phyloP scores from a whole-genome alignment of 2,888 invertebrate genomes.

The Subacronicta megacephala region DNA sequence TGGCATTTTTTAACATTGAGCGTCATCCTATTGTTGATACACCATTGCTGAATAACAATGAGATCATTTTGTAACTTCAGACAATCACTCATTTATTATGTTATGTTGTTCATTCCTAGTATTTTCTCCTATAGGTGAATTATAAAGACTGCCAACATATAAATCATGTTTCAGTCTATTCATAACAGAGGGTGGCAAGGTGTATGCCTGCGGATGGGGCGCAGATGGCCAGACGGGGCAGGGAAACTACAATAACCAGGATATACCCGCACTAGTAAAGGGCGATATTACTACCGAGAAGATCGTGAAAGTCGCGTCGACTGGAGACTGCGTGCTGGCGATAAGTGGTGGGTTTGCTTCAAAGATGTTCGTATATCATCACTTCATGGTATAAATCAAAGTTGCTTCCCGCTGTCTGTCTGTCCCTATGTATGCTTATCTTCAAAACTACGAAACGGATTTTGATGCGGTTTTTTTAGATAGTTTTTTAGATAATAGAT shows the following conservation, averaged over 20 bases:
- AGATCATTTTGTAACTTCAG: no score
- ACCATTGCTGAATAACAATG: no score
- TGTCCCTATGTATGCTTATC: no score
- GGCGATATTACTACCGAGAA: slow-evolving; percentile 96
- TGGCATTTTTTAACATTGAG: no score
- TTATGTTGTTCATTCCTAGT: not conserved
- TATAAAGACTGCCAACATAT: slow-evolving; percentile 1
- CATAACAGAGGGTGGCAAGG: slow-evolving; percentile 93
- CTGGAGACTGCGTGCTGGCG: slow-evolving; percentile 96
- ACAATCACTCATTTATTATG: no score
- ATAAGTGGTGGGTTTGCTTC: slow-evolving; percentile 93
- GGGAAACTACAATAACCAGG: slow-evolving; percentile 91
- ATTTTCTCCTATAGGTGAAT: not conserved
- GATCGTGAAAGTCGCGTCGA: slow-evolving; percentile 94
- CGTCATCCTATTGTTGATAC: no score
- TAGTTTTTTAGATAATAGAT: no score
- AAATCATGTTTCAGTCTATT: slow-evolving; percentile 90
- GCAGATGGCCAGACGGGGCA: slow-evolving; percentile 98
- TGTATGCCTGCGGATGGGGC: slow-evolving; percentile 97
- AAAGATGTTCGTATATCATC: no score
- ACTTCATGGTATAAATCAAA: no score
- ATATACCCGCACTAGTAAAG: slow-evolving; percentile 90
- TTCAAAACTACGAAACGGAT: no score
- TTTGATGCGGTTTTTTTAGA: no score
- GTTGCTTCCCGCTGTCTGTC: no score